Percentiles rank a stretch among this genome's conserved stretches.
Evolutionary conservation across 2,797 vertebrate genomes (phyloP).

Genomic region (Rhinogobio ventralis): DNA sequence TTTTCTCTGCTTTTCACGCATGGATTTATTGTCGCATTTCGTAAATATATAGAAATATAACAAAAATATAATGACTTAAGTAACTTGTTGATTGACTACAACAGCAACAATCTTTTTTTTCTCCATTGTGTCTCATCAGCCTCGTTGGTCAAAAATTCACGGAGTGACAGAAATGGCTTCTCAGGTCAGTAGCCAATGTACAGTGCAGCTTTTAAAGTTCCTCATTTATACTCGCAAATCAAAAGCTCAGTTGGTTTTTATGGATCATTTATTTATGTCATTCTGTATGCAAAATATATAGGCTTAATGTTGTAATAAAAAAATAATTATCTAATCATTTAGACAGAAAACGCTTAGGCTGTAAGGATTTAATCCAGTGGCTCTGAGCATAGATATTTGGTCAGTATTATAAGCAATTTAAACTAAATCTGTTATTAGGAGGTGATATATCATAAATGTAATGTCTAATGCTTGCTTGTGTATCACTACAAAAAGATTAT

Average conservation of each 20-base stretch:
- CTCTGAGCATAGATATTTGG: background rate
- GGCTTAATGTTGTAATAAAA: background rate
- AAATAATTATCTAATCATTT: background rate
- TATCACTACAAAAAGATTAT: background rate
- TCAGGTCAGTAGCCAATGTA: conserved; percentile 28
- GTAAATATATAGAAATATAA: background rate
- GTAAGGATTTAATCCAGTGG: background rate
- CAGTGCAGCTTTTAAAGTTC: background rate
- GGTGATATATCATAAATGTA: background rate
- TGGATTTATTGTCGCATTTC: background rate
- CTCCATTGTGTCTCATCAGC: background rate
- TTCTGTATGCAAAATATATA: conserved; percentile 1
- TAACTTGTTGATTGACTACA: conserved; percentile 4
- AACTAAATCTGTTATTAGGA: background rate
- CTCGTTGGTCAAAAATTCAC: conserved; percentile 12
- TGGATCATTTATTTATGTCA: conserved; percentile 11
- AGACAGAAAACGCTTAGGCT: background rate
- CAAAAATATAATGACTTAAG: background rate
- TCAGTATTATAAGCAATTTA: background rate
- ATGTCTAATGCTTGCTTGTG: background rate
- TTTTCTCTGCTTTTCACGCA: background rate
- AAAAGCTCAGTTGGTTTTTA: background rate
- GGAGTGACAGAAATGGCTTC: conserved; percentile 31
- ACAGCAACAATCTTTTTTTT: conserved; percentile 12
- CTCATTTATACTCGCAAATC: conserved; percentile 2